A percentile compares a stretch with the other conserved stretches of the same genome.
Conservation (phyloP, 2,888 invertebrate species). For the Lutraria lutraria region DNA sequence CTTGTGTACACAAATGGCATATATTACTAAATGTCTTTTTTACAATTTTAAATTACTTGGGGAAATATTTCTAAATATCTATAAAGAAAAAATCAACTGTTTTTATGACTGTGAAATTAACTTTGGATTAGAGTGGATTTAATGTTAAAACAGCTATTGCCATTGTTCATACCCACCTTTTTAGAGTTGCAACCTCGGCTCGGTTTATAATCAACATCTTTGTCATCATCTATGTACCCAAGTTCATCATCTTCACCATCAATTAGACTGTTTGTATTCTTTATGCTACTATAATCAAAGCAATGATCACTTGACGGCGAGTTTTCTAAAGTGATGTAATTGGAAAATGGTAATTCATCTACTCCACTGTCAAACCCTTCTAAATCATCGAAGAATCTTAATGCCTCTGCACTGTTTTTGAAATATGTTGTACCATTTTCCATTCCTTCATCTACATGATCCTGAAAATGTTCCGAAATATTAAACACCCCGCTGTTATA, state of each 20-base stretch:
- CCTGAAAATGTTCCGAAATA: not conserved
- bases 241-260: constrained; percentile 56
- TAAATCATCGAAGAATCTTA: constrained; percentile 47
- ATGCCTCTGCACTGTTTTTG: constrained; percentile 48
- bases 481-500: no score
- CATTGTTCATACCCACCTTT: constrained; percentile 34
- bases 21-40: no score
- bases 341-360: constrained; percentile 63
- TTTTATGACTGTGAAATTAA: no score
- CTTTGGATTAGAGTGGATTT: no score
- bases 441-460: constrained; percentile 9
- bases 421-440: constrained; percentile 47
- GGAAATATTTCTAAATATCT: no score
- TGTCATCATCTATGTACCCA: constrained; percentile 61
- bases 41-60: no score
- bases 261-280: not conserved
- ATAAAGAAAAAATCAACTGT: no score
- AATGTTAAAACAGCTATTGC: no score
- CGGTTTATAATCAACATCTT: constrained; percentile 62
- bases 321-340: constrained; percentile 46
- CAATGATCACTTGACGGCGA: not conserved
- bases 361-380: constrained; percentile 58
- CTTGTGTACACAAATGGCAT: no score
- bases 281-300: not conserved
- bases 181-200: constrained; percentile 41